Conservation (phyloP, 2,797 vertebrate genomes). For the Cyprinella venusta region DNA sequence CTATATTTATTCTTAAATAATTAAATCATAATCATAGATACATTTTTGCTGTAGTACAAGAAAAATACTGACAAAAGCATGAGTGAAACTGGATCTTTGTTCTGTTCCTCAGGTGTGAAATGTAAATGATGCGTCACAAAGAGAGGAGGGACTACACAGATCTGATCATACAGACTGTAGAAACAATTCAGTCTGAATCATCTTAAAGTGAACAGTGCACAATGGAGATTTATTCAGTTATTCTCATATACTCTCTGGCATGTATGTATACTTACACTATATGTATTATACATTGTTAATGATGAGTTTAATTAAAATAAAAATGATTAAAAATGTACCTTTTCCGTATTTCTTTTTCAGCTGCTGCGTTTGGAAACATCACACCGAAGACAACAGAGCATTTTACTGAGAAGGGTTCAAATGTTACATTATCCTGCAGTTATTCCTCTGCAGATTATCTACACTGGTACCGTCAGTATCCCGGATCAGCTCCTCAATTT, state of each 20-base stretch:
- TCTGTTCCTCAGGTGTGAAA: background rate
- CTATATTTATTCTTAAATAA: background rate
- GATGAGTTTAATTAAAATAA: background rate
- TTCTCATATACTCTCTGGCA: background rate
- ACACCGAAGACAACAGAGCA: background rate
- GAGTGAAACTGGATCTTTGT: background rate
- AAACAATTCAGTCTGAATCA: background rate
- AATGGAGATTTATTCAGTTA: constrained; percentile 5
- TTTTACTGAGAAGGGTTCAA: background rate
- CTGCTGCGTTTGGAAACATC: background rate
- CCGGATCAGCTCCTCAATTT: background rate
- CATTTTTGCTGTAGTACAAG: background rate
- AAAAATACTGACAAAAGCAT: background rate
- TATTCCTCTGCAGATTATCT: constrained; percentile 22
- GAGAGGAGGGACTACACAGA: constrained; percentile 4
- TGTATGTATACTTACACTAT: background rate
- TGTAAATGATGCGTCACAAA: background rate
- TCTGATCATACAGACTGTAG: background rate
- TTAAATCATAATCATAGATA: background rate
- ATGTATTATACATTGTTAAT: background rate
- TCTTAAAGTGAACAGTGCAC: constrained; percentile 4
- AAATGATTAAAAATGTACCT: background rate
- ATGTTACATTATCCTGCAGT: background rate
- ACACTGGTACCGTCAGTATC: constrained; percentile 27
- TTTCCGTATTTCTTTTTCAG: background rate